Base-by-base conservation (phyloP, 2,113 vertebrate genomes). In the Willisornis vidua region DNA sequence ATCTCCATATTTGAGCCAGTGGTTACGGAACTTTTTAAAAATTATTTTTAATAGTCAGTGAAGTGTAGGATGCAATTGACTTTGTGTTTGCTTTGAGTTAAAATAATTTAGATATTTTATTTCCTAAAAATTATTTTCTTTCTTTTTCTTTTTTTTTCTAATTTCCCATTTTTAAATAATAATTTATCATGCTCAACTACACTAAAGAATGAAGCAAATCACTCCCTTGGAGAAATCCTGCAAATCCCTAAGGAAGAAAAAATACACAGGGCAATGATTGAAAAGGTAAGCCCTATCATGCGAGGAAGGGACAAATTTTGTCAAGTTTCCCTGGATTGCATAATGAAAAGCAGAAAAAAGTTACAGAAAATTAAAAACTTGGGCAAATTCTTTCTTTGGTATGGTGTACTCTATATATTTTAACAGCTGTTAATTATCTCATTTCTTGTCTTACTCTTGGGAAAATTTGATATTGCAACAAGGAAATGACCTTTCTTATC, bases 1-100 rank as follows among this genome's bases (percentile, higher is more conserved):
- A 46, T 55, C 39, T 72, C 24, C 19, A 28, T 5, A 19, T 78
- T 25, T 57, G 13, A 46, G 15, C 8, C 13, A 39, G 28, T 41
- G 17, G 41, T 31, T 0, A 2, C 7, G 79, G 4, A 15, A 3
- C 5, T 54, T 55, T 1, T 54, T 80, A 33, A 2, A 6, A 7
- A 57, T 48, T 33, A 3, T 7, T 58, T 72, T 46, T 19, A 67
- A 6, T 28, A 76, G 11, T 39, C 52, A 54, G 9, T 28, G 15
- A 4, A 45, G 4, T 29, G 12, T 23, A 51, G 5, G 3, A 9
- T 4, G 14, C 23, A 79, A 88, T 41, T 57, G 0, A 52, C 65
- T 81, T 70, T 62, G 4, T 52, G 12, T 37, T 33, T 77, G 3
- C 14, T 86, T 87, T 59, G 51, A 17, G 8, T 19, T 61, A 29